Conservation (phyloP, 1,140 invertebrate genomes). For the Ectropis grisescens region DNA sequence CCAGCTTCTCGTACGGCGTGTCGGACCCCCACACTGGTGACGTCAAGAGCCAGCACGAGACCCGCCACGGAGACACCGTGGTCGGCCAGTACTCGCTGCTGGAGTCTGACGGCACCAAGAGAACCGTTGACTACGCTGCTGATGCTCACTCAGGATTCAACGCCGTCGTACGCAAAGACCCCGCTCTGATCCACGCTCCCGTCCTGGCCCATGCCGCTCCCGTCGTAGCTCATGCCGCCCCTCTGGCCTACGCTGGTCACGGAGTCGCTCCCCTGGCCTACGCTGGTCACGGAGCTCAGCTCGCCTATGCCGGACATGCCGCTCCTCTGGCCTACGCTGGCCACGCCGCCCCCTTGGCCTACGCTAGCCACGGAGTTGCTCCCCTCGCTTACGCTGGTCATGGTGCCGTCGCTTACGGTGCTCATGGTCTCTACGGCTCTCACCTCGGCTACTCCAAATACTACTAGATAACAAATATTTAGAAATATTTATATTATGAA, state of each 20-base stretch:
- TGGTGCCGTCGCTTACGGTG: slow-evolving; percentile 8
- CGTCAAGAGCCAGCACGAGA: slow-evolving; percentile 65
- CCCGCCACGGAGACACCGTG: slow-evolving; percentile 69
- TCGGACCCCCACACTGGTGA: slow-evolving; percentile 68
- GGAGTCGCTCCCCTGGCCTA: slow-evolving; percentile 11
- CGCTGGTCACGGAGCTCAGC: slow-evolving; percentile 14
- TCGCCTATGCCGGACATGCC: slow-evolving; percentile 12
- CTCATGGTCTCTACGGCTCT: slow-evolving; percentile 14
- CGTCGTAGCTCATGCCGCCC: slow-evolving; percentile 18
- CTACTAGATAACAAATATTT: slow-evolving; percentile 23
- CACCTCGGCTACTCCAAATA: slow-evolving; percentile 14
- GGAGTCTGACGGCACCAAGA: slow-evolving; percentile 63
- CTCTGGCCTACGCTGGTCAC: slow-evolving; percentile 16
- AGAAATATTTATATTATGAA: background rate
- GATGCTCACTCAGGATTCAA: slow-evolving; percentile 56
- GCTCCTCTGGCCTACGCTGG: slow-evolving; percentile 13
- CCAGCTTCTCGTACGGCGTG: slow-evolving; percentile 63
- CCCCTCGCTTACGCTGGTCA: slow-evolving; percentile 6
- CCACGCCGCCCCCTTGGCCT: slow-evolving; percentile 11
- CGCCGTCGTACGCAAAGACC: slow-evolving; percentile 48
- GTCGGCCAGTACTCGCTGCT: slow-evolving; percentile 65
- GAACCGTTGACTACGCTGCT: slow-evolving; percentile 66
- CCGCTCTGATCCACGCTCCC: slow-evolving; percentile 25
- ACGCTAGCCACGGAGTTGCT: slow-evolving; percentile 2
- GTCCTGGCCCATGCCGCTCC: slow-evolving; percentile 20